Base-by-base conservation (phyloP, 2,888 invertebrate genomes). In the Masnerella sp. region DNA sequence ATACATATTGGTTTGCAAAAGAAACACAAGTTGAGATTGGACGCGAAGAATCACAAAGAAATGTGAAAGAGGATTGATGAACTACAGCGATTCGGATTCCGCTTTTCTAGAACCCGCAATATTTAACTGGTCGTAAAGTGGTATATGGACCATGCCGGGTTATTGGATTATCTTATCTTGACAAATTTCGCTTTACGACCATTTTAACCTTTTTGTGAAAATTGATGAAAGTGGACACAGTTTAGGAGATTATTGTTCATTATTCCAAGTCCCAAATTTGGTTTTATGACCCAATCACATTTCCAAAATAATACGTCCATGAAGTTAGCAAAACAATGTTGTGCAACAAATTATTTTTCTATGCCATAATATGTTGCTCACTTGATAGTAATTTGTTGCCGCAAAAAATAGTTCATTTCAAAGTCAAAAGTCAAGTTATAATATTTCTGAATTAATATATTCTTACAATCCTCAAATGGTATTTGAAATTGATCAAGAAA, bases 121-220 rank as follows among this genome's bases (percentile, higher is more conserved):
- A 42, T 56, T 42, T 30, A 56, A 56, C 42, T 56, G 56, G 42
- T 56, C 42, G 30, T 56, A 56, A 56, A 56, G 30, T 30, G 30
- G 42, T 42, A 42, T 42, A 40, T 40, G 42, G 56, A 30, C n/a
- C 15, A 17, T 18, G 40, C 30, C 30, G 15, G 28, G 56, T 56
- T 56, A 56, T 56, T 56, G 42, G 56, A 56, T 56, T 56, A 56
- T 28, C 42, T 30, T 30, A 42, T 25, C 42, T 38, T 30, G 42
- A 28, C 56, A 42, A 42, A 28, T 42, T 30, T 56, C 42, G n/a
- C 30, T 30, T 15, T 42, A 30, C 30, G 17, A 30, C 56, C 56
- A 4, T 51, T 30, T 15, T 38, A 38, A 38, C 36, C 7, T 38
- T n/a, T 38, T 18, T 40, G 18, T 2, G 20, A 40, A 54, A 38